phyloP scores from a whole-genome alignment of 2,113 vertebrate species.

The Gallinago jamesoni region DNA sequence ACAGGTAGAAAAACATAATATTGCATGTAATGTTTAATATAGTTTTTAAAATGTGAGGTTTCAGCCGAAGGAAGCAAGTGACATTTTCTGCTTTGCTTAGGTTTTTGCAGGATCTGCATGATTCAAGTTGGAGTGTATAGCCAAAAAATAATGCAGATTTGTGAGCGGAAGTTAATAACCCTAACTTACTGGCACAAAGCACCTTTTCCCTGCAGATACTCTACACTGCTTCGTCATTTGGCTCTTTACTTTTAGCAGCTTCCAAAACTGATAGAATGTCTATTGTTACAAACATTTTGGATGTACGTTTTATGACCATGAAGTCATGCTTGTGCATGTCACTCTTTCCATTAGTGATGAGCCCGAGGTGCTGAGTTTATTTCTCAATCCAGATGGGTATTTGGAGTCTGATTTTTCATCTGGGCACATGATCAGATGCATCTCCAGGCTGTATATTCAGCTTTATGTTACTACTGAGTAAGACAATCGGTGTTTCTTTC shows the following conservation, averaged over 20 bases:
- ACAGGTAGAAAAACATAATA: neutral
- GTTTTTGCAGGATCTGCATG: neutral
- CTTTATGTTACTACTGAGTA: neutral
- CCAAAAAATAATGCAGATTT: neutral
- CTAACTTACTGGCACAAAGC: neutral
- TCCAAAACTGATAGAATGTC: constrained; percentile 22
- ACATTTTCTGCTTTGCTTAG: neutral
- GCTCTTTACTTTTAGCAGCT: constrained; percentile 9
- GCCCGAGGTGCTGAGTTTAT: neutral
- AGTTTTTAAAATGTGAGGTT: neutral
- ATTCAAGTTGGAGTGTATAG: neutral
- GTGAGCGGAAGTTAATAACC: neutral
- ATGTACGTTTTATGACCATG: neutral
- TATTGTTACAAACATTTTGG: neutral
- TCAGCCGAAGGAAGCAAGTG: neutral
- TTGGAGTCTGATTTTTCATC: neutral
- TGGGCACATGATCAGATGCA: neutral
- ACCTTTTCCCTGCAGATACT: neutral
- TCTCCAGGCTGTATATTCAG: neutral
- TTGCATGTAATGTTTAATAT: neutral
- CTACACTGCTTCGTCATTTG: neutral
- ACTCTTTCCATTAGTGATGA: constrained; percentile 51
- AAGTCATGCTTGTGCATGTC: constrained; percentile 1
- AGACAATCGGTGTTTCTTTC: neutral
- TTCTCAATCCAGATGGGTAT: neutral